These are phyloP conservation scores for Pseudomugil gertrudae DNA, from an alignment of 2,797 vertebrate genomes.

Conservation along the genomic window DNA sequence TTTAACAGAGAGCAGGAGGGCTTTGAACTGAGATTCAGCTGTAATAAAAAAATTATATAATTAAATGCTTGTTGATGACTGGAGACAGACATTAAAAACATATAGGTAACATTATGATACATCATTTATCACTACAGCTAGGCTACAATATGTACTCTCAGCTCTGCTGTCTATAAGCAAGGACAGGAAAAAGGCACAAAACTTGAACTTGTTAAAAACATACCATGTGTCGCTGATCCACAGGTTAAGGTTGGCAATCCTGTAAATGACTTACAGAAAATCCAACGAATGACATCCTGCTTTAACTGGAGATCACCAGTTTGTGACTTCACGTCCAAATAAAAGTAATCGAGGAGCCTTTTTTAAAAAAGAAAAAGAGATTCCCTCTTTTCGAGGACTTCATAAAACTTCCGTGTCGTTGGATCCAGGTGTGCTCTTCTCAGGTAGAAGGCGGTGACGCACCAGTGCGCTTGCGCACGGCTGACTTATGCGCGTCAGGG, in stretches of 20 bases:
- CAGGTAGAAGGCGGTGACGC: conserved; percentile 80
- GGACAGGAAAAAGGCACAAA: too few species aligned
- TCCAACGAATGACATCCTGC: conserved; percentile 50
- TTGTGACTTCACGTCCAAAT: conserved; percentile 1
- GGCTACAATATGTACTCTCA: neutral
- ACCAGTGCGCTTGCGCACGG: conserved; percentile 75
- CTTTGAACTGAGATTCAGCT: conserved; percentile 62
- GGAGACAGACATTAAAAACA: neutral
- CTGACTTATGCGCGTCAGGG: conserved; percentile 30
- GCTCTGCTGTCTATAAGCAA: too few species aligned
- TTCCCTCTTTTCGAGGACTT: conserved; percentile 21
- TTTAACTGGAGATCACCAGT: neutral
- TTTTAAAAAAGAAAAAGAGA: conserved; percentile 6
- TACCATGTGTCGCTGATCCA: conserved; percentile 62
- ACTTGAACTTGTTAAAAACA: too few species aligned
- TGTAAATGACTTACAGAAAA: neutral
- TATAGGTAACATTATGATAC: neutral
- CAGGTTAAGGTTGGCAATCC: conserved; percentile 7
- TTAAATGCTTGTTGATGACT: neutral
- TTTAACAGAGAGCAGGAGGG: conserved; percentile 41
- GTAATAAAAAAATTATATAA: conserved; percentile 32
- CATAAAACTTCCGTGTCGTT: conserved; percentile 83
- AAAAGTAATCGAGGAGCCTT: conserved; percentile 2
- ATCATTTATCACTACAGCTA: neutral
- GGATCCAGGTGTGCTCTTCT: conserved; percentile 83